These are phyloP conservation scores for Doryteuthis pealeii DNA, from an alignment of 1,140 invertebrate genomes.

Conservation along the genomic window DNA sequence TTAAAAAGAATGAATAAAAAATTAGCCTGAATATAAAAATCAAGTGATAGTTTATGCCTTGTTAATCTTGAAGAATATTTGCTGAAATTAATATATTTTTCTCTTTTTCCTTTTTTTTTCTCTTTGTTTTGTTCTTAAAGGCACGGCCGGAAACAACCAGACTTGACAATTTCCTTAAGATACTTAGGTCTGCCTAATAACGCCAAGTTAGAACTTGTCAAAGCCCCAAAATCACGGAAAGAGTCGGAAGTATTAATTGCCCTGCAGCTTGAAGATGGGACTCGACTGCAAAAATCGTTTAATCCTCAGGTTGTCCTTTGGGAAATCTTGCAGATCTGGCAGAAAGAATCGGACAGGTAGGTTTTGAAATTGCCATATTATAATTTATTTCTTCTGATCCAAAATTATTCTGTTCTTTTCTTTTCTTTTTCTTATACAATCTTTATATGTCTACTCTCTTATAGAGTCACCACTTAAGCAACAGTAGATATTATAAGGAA, in stretches of 20 bases:
- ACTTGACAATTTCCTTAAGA: slow-evolving; percentile 71
- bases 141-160: slow-evolving; percentile 74
- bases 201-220: slow-evolving; percentile 76
- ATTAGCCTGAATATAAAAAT: no score
- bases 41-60: no score
- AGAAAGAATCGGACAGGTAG: slow-evolving; percentile 26
- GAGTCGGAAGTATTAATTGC: slow-evolving; percentile 71
- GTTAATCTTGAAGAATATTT: no score
- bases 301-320: slow-evolving; percentile 66
- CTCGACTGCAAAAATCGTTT: slow-evolving; percentile 67
- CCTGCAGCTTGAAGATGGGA: slow-evolving; percentile 73
- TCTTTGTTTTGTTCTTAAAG: slow-evolving; percentile 51
- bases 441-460: no score
- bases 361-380: background rate
- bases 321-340: slow-evolving; percentile 68
- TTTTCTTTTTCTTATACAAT: no score
- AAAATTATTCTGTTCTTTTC: background rate
- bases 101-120: slow-evolving; percentile 3
- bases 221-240: slow-evolving; percentile 65
- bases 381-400: slow-evolving; percentile 4
- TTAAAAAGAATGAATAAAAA: no score
- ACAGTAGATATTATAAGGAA: no score
- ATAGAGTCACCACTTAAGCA: no score
- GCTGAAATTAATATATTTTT: no score
- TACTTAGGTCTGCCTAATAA: slow-evolving; percentile 82